Base-by-base conservation (phyloP, 1,140 invertebrate species). In the Aphis gossypii region DNA sequence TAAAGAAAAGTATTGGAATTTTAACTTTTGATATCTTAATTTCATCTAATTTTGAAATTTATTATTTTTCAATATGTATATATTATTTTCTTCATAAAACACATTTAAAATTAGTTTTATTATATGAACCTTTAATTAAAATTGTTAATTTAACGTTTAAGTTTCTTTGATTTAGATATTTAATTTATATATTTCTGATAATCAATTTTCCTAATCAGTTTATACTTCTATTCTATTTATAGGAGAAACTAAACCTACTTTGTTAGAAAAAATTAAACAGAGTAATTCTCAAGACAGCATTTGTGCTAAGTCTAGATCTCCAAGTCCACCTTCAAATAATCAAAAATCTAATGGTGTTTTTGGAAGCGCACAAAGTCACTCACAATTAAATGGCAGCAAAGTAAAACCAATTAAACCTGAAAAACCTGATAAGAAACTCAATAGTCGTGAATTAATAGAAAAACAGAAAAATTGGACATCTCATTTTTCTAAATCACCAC, bases 391-490 rank as follows among this genome's bases (percentile, higher is more conserved):
- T 92, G 89, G 93, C 89, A 48, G 94, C 92, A 51, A 60, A 54
- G 14, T 97, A 94, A 95, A 96, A 94, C 95, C 95, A 1, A 96
- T 96, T 21, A 96, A 96, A 93, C 97, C 97, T 0, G 97, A 98
- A 94, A 98, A 98, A 95, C 97, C 97, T 3, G 97, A 98, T 95
- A 96, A 97, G 54, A 97, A 97, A 94, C 97, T 98, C 94, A 98
- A 98, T 94, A 97, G 97, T 20, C 97, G 97, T 92, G 98, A 98
- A 95, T 95, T 98, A 25, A 98, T 98, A 82, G 98, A 98, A 95
- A 98, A 98, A 94, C 98, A 98, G 94, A 97, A 97, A 94, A 98
- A 98, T 95, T 98, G 98, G 98, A 98, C 98, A 7, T 97, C 97
- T 86, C 98, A 98, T 95, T 98, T 98, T 95, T 97, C 97, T 44